These are phyloP conservation scores for Malachius bipustulatus DNA, from an alignment of 2,888 invertebrate genomes.

Conservation along the genomic window DNA sequence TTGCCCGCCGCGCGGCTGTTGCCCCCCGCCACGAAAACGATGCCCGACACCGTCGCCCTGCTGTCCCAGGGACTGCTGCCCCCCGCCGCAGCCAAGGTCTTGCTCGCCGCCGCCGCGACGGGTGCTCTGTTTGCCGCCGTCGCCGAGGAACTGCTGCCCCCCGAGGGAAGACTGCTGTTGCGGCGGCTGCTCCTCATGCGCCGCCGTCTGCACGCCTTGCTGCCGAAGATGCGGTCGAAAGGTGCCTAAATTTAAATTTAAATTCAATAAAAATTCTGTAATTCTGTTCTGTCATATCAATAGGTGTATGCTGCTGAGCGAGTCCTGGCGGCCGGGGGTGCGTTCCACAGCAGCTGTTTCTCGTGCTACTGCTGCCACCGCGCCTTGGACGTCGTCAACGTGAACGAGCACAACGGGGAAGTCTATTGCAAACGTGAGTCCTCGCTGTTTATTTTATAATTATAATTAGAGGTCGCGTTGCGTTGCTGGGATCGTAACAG, in stretches of 20 bases:
- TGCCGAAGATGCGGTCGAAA: constrained; percentile 35
- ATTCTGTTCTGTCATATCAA: too few relatives aligned
- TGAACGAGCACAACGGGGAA: constrained; percentile 35
- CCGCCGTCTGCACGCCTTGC: constrained; percentile 21
- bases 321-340: constrained; percentile 31
- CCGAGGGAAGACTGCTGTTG: not conserved
- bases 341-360: constrained; percentile 37
- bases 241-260: constrained; percentile 20
- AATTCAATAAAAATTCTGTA: too few relatives aligned
- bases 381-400: constrained; percentile 34
- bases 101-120: not conserved
- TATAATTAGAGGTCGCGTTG: too few relatives aligned
- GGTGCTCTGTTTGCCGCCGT: not conserved
- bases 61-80: not conserved
- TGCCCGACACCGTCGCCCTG: not conserved
- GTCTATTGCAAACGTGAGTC: constrained; percentile 39
- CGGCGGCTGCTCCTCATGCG: constrained; percentile 7
- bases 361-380: constrained; percentile 38
- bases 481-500: too few relatives aligned
- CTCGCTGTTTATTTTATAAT: not conserved
- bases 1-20: constrained; percentile 5
- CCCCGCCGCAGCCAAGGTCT: constrained; percentile 1
- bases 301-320: constrained; percentile 27
- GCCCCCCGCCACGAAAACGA: constrained; percentile 1
- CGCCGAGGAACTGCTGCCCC: constrained; percentile 1